Evolutionary conservation across 2,888 invertebrate genomes (phyloP).

Genomic region (Platycheirus albimanus): DNA sequence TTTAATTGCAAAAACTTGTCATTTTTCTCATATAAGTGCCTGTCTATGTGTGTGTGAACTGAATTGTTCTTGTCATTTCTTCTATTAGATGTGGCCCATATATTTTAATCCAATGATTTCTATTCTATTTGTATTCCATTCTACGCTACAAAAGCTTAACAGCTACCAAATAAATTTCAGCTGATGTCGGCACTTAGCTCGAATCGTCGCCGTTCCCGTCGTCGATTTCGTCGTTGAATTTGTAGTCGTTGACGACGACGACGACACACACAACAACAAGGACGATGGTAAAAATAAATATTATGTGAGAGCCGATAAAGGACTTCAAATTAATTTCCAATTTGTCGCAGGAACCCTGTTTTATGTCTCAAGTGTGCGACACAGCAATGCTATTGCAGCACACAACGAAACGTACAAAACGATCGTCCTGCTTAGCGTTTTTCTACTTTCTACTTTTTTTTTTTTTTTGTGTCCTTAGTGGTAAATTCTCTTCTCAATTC

Average conservation of each 20-base stretch:
- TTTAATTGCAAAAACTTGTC: constrained; percentile 32
- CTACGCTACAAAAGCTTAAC: background rate
- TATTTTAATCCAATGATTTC: constrained; percentile 30
- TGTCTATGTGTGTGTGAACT: background rate
- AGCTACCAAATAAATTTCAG: constrained; percentile 41
- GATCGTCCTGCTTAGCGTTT: constrained; percentile 30
- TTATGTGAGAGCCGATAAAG: constrained; percentile 59
- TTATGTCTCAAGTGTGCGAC: constrained; percentile 52
- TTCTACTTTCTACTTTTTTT: background rate
- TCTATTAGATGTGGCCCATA: constrained; percentile 2
- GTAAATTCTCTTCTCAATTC: constrained; percentile 30
- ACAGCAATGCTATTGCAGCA: constrained; percentile 37
- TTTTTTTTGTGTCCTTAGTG: constrained; percentile 3
- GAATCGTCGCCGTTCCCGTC: constrained; percentile 7
- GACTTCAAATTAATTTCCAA: constrained; percentile 70
- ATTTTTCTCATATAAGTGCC: constrained; percentile 17
- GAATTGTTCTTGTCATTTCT: constrained; percentile 1
- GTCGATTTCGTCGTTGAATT: constrained; percentile 5
- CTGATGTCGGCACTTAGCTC: constrained; percentile 61
- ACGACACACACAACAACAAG: constrained; percentile 23
- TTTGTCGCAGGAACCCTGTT: constrained; percentile 58
- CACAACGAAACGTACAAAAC: constrained; percentile 26
- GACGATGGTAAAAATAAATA: constrained; percentile 33
- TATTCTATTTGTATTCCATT: constrained; percentile 59
- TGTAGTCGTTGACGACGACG: background rate